phyloP scores from a whole-genome alignment of 2,113 vertebrate species.

The Pygoscelis antarcticus region DNA sequence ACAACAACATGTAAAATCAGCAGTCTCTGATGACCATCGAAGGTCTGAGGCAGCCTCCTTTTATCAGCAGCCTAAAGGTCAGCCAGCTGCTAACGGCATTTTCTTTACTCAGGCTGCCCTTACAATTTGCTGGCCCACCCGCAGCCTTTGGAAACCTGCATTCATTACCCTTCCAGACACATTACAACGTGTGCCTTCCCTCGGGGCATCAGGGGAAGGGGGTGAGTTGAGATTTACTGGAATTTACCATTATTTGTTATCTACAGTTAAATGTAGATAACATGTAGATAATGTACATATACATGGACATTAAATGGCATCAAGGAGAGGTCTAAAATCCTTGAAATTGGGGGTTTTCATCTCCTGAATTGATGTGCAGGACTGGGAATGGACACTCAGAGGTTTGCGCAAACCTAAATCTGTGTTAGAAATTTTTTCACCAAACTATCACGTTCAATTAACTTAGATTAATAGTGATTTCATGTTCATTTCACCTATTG shows the following conservation, averaged over 20 bases:
- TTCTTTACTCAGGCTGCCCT: neutral
- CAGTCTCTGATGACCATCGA: neutral
- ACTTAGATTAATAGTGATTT: neutral
- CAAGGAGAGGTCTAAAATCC: neutral
- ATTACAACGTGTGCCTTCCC: fast-evolving
- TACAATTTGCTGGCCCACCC: neutral
- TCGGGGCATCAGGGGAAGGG: neutral
- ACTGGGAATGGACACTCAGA: neutral
- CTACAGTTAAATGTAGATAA: neutral
- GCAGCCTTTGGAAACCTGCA: neutral
- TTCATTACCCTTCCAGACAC: neutral
- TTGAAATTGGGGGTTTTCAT: neutral
- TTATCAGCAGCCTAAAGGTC: neutral
- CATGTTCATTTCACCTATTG: neutral
- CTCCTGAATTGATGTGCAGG: neutral
- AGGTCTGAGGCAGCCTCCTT: neutral
- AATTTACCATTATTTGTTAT: neutral
- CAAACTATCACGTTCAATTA: neutral
- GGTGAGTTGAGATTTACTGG: neutral
- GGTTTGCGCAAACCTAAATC: neutral
- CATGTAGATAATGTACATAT: neutral
- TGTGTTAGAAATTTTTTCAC: neutral
- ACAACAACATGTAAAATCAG: neutral
- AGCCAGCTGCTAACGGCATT: neutral
- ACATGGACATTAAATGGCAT: fast-evolving